Evolutionary conservation across 2,113 vertebrate genomes (phyloP).

Genomic region (Corythoichthys haematopterus): DNA sequence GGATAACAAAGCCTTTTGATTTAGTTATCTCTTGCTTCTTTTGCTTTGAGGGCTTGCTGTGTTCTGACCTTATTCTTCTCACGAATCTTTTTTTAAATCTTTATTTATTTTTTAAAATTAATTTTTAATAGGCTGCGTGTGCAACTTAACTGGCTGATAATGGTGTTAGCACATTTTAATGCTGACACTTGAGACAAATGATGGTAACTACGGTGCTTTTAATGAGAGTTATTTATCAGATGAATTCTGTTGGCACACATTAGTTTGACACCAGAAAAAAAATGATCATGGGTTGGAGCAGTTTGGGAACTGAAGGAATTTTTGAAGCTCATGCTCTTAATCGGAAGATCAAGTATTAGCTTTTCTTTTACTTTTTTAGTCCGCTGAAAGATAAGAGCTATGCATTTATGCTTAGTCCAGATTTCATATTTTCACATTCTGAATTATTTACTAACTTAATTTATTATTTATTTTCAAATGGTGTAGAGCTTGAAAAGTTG

Average conservation of each 20-base stretch:
- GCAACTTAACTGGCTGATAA: not conserved
- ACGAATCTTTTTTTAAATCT: slow-evolving; percentile 3
- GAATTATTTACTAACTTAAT: not conserved
- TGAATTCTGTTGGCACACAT: not conserved
- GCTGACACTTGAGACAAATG: not conserved
- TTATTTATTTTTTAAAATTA: not conserved
- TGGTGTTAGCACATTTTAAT: not conserved
- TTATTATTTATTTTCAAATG: not conserved
- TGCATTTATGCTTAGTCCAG: not conserved
- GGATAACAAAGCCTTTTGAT: slow-evolving; percentile 19
- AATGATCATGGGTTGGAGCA: not conserved
- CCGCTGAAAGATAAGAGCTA: not conserved
- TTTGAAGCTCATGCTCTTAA: not conserved
- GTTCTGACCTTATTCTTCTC: slow-evolving; percentile 9
- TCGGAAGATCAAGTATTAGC: not conserved
- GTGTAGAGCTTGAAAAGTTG: not conserved
- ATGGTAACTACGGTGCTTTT: not conserved
- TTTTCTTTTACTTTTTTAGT: not conserved
- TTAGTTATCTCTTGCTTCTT: slow-evolving; percentile 4
- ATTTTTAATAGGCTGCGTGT: not conserved
- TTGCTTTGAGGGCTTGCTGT: not conserved
- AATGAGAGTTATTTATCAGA: not conserved
- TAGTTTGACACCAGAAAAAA: not conserved
- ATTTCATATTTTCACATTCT: not conserved
- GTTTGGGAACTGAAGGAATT: not conserved